These are phyloP conservation scores for Mastomys coucha DNA, from an alignment of 2,113 vertebrate genomes.

Conservation along the genomic window DNA sequence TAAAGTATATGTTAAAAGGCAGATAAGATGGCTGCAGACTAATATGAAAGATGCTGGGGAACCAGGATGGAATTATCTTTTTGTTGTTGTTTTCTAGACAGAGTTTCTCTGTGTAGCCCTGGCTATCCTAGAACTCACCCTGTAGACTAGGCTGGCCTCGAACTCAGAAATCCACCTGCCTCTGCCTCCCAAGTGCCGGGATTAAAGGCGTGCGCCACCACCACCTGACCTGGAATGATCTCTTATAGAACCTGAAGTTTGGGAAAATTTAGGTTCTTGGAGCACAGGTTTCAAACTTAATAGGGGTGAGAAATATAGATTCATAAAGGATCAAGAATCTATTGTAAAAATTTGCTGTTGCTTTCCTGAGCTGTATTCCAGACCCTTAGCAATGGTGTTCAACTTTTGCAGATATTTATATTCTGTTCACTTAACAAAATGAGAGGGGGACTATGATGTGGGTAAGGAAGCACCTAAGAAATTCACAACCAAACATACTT, in stretches of 20 bases:
- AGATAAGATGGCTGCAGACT: neutral
- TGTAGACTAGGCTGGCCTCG: too few species aligned
- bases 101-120: too few species aligned
- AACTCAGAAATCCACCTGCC: too few species aligned
- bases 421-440: neutral
- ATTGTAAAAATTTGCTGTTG: neutral
- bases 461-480: constrained; percentile 15
- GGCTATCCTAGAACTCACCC: too few species aligned
- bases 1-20: neutral
- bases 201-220: too few species aligned
- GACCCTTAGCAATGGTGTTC: neutral
- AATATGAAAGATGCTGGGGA: neutral
- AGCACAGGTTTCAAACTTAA: constrained; percentile 33
- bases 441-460: neutral
- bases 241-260: neutral
- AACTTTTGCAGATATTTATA: neutral
- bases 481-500: neutral
- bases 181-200: too few species aligned
- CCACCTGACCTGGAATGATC: too few species aligned
- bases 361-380: neutral
- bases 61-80: neutral
- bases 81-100: too few species aligned
- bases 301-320: constrained; percentile 12
- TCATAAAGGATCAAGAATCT: constrained; percentile 1
- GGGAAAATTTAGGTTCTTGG: neutral